Evolutionary conservation across 2,888 invertebrate genomes (phyloP).

Genomic region (Microctonus aethiopoides): DNA sequence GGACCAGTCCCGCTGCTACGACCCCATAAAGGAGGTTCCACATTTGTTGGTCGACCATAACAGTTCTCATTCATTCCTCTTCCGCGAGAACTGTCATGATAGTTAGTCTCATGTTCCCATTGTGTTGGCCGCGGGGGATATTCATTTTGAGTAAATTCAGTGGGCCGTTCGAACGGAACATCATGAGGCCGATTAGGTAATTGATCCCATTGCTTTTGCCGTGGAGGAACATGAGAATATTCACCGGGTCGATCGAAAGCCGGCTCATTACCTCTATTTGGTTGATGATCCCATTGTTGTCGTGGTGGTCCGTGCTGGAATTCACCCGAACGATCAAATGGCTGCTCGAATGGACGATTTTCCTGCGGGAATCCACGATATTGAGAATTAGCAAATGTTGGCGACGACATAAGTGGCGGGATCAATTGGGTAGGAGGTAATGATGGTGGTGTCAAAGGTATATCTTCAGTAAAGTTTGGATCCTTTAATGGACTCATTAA

Average conservation of each 20-base stretch:
- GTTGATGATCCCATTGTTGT: slow-evolving; percentile 38
- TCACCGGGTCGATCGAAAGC: slow-evolving; percentile 35
- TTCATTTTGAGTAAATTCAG: slow-evolving; percentile 44
- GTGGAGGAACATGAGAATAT: slow-evolving; percentile 15
- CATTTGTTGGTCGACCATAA: slow-evolving; percentile 29
- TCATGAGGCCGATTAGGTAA: slow-evolving; percentile 36
- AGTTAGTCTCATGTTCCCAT: slow-evolving; percentile 34
- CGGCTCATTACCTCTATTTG: slow-evolving; percentile 37
- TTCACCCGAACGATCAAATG: slow-evolving; percentile 48
- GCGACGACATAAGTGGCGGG: slow-evolving; percentile 31
- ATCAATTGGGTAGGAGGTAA: slow-evolving; percentile 15
- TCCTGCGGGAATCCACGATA: slow-evolving; percentile 39
- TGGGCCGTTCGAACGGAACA: slow-evolving; percentile 45
- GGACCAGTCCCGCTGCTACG: not conserved
- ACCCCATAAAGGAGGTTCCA: slow-evolving; percentile 14
- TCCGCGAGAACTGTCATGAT: slow-evolving; percentile 27
- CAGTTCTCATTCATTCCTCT: slow-evolving; percentile 41
- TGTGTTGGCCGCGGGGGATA: slow-evolving; percentile 28
- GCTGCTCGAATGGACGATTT: slow-evolving; percentile 39
- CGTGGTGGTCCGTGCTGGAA: slow-evolving; percentile 43
- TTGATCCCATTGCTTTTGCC: slow-evolving; percentile 32
- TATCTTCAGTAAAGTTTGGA: slow-evolving; percentile 23
- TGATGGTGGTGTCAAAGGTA: slow-evolving; percentile 6
- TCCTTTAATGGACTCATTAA: slow-evolving; percentile 38
- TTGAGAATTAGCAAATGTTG: slow-evolving; percentile 26